These are phyloP conservation scores for Plagiodera versicolora DNA, from an alignment of 2,888 invertebrate species.

Conservation along the genomic window DNA sequence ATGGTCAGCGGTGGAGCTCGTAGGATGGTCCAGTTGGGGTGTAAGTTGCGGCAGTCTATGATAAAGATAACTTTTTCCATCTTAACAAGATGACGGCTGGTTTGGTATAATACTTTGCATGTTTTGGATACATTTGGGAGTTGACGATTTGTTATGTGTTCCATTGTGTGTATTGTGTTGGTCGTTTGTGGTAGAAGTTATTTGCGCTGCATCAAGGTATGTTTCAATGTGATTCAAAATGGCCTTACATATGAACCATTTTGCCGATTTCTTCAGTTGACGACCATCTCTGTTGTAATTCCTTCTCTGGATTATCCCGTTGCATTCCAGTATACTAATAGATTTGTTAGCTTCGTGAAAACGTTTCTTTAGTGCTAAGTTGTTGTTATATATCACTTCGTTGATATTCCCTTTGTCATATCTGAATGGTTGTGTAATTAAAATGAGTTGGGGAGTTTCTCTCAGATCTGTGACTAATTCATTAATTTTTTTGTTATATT, in stretches of 20 bases:
- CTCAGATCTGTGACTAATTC: constrained; percentile 5
- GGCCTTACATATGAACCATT: constrained; percentile 6
- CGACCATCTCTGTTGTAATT: constrained; percentile 4
- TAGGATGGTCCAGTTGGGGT: constrained; percentile 4
- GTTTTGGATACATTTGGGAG: constrained; percentile 2
- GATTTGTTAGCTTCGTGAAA: constrained; percentile 2
- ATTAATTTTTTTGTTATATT: constrained; percentile 4
- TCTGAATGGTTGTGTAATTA: constrained; percentile 11
- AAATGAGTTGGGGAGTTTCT: constrained; percentile 5
- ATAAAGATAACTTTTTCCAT: constrained; percentile 9
- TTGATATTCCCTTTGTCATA: constrained; percentile 7
- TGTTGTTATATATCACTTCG: constrained; percentile 8
- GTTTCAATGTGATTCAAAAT: constrained; percentile 7
- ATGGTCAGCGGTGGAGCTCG: not conserved
- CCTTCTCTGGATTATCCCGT: constrained; percentile 8
- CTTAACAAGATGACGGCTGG: constrained; percentile 3
- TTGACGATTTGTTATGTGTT: constrained; percentile 2
- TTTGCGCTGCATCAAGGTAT: constrained; percentile 1
- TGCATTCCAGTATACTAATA: constrained; percentile 9
- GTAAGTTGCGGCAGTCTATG: not conserved
- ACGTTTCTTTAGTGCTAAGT: constrained; percentile 7
- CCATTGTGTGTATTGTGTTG: constrained; percentile 6
- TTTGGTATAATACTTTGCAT: constrained; percentile 1
- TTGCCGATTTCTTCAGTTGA: not conserved
- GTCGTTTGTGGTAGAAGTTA: not conserved